Conservation (phyloP, 2,888 invertebrate species). For the Chouioia cunea region DNA sequence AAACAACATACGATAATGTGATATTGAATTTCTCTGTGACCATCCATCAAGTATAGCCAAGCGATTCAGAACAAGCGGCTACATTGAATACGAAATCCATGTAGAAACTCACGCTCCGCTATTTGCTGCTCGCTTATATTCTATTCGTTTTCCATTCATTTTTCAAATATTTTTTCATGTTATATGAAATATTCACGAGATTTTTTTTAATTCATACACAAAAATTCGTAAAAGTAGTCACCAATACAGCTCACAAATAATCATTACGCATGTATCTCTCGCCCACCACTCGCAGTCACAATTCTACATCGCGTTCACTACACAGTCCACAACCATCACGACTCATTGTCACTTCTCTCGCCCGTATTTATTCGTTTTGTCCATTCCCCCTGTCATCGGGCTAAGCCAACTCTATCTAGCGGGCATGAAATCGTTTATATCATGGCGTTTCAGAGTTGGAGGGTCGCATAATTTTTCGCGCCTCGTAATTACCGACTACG, state of each 20-base stretch:
- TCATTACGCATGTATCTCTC: too few species aligned
- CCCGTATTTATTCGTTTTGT: conserved; percentile 22
- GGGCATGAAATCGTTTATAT: conserved; percentile 34
- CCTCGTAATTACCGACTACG: conserved; percentile 20
- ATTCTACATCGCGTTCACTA: too few species aligned
- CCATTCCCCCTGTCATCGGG: conserved; percentile 7
- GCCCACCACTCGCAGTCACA: too few species aligned
- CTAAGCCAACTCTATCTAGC: too few species aligned
- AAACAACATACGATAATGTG: background rate
- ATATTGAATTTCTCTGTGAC: conserved; percentile 7
- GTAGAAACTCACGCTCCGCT: background rate
- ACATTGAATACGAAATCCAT: conserved; percentile 11
- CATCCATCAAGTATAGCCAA: conserved; percentile 17
- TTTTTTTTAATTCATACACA: too few species aligned
- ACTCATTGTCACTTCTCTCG: background rate
- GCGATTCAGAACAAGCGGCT: conserved; percentile 1
- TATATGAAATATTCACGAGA: too few species aligned
- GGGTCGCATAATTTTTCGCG: conserved; percentile 33
- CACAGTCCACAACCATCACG: background rate
- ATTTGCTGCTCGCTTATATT: background rate
- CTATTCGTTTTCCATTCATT: background rate
- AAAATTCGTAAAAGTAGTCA: too few species aligned
- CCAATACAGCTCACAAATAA: too few species aligned
- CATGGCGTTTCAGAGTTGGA: conserved; percentile 16
- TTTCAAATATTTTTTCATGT: background rate